A percentile compares a stretch with the other conserved stretches of the same genome.
phyloP scores from a whole-genome alignment of 2,113 vertebrate genomes.

The Ceyx melanurus region DNA sequence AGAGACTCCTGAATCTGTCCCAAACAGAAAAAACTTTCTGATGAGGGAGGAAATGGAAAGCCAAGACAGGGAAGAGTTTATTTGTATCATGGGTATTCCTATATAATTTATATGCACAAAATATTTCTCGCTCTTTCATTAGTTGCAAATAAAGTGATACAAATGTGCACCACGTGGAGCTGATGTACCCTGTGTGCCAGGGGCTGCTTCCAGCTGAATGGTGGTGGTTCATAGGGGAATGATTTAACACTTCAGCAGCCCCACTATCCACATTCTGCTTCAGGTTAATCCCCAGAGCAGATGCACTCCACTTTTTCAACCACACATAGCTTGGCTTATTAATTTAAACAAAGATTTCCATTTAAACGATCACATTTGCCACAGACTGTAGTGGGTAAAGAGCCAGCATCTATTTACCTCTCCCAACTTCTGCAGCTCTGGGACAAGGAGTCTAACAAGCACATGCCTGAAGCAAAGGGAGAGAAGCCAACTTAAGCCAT shows the following conservation, averaged over 20 bases:
- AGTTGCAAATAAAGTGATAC: conserved; percentile 60
- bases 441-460: background rate
- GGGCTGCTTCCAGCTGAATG: conserved; percentile 25
- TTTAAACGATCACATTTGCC: background rate
- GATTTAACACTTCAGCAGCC: conserved; percentile 29
- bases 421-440: background rate
- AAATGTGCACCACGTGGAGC: conserved; percentile 45
- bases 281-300: conserved; percentile 34
- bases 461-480: background rate
- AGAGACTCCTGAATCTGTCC: background rate
- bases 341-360: conserved; percentile 15
- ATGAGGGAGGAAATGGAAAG: conserved; percentile 16
- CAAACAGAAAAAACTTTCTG: background rate
- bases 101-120: conserved; percentile 56
- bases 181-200: conserved; percentile 4
- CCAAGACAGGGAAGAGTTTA: conserved; percentile 40
- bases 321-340: conserved; percentile 7
- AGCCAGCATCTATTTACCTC: background rate
- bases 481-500: background rate
- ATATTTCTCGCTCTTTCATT: conserved; percentile 59
- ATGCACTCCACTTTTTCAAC: conserved; percentile 4
- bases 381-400: background rate
- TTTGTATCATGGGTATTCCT: conserved; percentile 29
- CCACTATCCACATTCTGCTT: conserved; percentile 24
- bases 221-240: background rate